Evolutionary conservation across 2,888 invertebrate species (phyloP).

Genomic region (Amphipoea oculea): DNA sequence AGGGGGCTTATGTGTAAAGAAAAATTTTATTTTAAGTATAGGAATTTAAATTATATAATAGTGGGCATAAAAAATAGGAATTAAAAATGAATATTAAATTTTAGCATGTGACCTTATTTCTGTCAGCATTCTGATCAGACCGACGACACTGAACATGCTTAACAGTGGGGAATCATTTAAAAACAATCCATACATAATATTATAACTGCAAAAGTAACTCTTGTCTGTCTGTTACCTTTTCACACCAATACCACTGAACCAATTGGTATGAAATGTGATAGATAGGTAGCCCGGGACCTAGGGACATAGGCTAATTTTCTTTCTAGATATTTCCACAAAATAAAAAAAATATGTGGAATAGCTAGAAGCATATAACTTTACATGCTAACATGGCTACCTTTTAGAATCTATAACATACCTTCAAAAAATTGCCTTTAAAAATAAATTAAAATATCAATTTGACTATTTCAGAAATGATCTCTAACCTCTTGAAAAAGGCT

Average conservation of each 20-base stretch:
- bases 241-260: not conserved
- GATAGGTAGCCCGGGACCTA: not conserved
- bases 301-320: not conserved
- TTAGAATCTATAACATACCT: not conserved
- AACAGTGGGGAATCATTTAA: not conserved
- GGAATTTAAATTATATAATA: too few relatives aligned
- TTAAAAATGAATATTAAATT: too few relatives aligned
- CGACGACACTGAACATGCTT: not conserved
- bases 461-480: slow-evolving; percentile 83
- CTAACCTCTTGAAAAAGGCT: slow-evolving; percentile 90
- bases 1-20: not conserved
- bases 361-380: not conserved
- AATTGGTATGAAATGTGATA: not conserved
- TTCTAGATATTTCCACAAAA: not conserved
- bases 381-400: not conserved
- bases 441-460: not conserved
- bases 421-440: not conserved
- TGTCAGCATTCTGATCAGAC: not conserved
- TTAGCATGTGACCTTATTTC: not conserved
- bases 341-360: not conserved
- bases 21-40: too few relatives aligned
- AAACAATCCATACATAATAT: not conserved
- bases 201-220: not conserved
- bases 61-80: too few relatives aligned
- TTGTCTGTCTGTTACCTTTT: not conserved